phyloP scores from a whole-genome alignment of 2,888 invertebrate genomes.

The Spatulosminthurus flaviceps region DNA sequence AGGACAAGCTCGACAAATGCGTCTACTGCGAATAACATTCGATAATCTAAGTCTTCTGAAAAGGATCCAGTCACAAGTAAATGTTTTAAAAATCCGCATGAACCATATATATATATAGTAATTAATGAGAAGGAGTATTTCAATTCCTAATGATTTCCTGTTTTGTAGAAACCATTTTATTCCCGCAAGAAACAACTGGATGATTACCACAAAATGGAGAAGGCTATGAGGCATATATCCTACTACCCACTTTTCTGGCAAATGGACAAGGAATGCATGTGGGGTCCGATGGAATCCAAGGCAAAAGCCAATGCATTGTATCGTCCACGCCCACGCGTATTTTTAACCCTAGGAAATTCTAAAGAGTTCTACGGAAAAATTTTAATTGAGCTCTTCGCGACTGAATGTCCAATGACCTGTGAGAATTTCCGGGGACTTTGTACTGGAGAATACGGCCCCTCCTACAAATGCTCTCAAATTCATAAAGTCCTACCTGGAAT shows the following conservation, averaged over 20 bases:
- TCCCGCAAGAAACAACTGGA: conserved; percentile 51
- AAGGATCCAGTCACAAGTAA: conserved; percentile 55
- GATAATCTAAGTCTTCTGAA: conserved; percentile 60
- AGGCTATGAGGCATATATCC: conserved; percentile 52
- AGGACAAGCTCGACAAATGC: conserved; percentile 53
- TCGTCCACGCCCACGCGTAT: conserved; percentile 54
- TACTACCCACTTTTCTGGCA: conserved; percentile 60
- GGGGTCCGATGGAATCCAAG: conserved; percentile 46
- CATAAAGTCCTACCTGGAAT: conserved; percentile 57
- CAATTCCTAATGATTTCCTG: background rate
- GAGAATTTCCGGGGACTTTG: conserved; percentile 61
- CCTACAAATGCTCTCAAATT: conserved; percentile 61
- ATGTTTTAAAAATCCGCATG: background rate
- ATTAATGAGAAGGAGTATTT: background rate
- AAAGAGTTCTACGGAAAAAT: conserved; percentile 50
- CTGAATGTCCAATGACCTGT: conserved; percentile 58
- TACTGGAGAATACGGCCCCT: conserved; percentile 60
- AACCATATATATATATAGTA: too few species aligned
- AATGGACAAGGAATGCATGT: conserved; percentile 40
- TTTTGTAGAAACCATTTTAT: conserved; percentile 54
- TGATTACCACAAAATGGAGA: conserved; percentile 55
- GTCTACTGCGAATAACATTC: conserved; percentile 58
- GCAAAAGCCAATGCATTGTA: conserved; percentile 53
- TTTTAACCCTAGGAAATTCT: conserved; percentile 55
- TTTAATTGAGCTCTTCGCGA: conserved; percentile 58